Evolutionary conservation across 2,797 vertebrate species (phyloP).

Genomic region (Rhinella marina): DNA sequence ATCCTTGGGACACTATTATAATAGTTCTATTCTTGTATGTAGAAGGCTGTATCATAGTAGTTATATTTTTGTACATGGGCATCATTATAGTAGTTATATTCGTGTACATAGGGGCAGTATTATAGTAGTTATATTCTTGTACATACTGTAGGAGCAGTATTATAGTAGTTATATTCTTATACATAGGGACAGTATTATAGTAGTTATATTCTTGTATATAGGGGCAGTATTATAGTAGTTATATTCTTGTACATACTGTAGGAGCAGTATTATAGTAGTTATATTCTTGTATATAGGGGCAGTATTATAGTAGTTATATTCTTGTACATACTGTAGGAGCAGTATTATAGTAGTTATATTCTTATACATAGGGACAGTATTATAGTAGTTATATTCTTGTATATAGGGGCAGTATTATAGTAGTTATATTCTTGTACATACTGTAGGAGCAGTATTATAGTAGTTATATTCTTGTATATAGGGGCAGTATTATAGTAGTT

Average conservation of each 20-base stretch:
- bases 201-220: not conserved
- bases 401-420: no score
- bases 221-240: not conserved
- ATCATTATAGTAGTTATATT: slow-evolving; percentile 23
- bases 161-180: no score
- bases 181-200: no score
- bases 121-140: slow-evolving; percentile 15
- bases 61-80: slow-evolving; percentile 14
- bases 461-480: slow-evolving; percentile 4
- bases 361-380: no score
- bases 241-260: not conserved
- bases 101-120: slow-evolving; percentile 10
- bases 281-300: not conserved
- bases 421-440: no score
- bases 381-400: no score
- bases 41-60: slow-evolving; percentile 12
- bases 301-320: slow-evolving; percentile 4
- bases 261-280: not conserved
- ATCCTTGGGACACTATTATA: slow-evolving; percentile 15
- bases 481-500: slow-evolving; percentile 9
- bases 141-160: no score
- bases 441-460: slow-evolving; percentile 7
- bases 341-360: no score
- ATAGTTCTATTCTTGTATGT: slow-evolving; percentile 11
- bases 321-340: no score